Conservation (phyloP, 1,140 invertebrate genomes). For the Brachionus calyciflorus region DNA sequence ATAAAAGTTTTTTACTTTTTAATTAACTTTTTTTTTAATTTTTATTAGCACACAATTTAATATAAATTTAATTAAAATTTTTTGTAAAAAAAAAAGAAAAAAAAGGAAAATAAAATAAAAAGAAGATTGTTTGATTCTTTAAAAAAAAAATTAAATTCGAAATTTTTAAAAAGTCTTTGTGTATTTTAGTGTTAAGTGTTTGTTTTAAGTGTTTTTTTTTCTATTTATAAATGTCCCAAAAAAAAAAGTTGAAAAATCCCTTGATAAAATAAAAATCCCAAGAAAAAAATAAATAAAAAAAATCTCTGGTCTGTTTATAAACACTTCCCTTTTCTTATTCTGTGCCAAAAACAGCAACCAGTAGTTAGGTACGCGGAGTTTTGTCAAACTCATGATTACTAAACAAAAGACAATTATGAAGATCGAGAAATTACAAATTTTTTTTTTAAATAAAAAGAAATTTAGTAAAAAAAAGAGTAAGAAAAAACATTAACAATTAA, state of each 20-base stretch:
- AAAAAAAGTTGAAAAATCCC: too few species aligned
- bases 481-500: conserved; percentile 36
- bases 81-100: too few species aligned
- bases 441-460: background rate
- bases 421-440: background rate
- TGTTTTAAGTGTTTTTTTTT: too few species aligned
- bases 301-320: too few species aligned
- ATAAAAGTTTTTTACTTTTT: conserved; percentile 14
- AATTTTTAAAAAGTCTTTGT: background rate
- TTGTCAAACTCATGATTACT: background rate
- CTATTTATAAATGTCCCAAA: too few species aligned
- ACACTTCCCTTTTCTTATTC: too few species aligned
- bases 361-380: conserved; percentile 16
- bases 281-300: too few species aligned
- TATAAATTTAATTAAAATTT: conserved; percentile 26
- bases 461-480: conserved; percentile 1
- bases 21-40: conserved; percentile 15
- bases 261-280: too few species aligned
- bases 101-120: background rate
- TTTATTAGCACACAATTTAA: conserved; percentile 43
- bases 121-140: background rate
- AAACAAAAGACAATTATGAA: conserved; percentile 21
- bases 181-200: background rate
- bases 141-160: background rate
- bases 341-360: conserved; percentile 20